Evolutionary conservation across 2,797 vertebrate genomes (phyloP).

Genomic region (Decapterus maruadsi): DNA sequence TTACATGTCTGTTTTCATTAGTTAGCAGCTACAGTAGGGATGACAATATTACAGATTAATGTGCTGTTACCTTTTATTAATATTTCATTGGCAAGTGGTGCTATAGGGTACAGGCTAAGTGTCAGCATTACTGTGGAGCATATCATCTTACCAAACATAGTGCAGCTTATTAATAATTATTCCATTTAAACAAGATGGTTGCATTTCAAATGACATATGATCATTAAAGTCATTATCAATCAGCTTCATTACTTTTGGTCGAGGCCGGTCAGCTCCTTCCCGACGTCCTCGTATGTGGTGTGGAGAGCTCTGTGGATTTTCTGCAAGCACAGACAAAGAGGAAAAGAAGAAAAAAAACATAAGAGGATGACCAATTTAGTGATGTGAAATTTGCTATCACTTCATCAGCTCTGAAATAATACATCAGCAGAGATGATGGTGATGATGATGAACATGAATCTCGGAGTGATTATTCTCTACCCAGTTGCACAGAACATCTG

Average conservation of each 20-base stretch:
- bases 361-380: conserved; percentile 11
- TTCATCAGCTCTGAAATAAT: conserved; percentile 37
- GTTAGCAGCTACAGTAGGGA: too few relatives aligned
- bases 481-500: conserved; percentile 28
- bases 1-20: too few relatives aligned
- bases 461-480: conserved; percentile 35
- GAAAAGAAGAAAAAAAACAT: neutral
- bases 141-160: neutral
- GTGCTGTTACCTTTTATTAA: too few relatives aligned
- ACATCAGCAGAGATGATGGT: conserved; percentile 17
- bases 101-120: too few relatives aligned
- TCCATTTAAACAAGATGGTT: neutral
- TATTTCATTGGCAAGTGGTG: too few relatives aligned
- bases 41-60: too few relatives aligned
- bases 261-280: conserved; percentile 78
- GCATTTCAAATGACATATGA: neutral
- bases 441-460: conserved; percentile 28
- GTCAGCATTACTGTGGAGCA: too few relatives aligned
- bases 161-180: neutral
- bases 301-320: conserved; percentile 95
- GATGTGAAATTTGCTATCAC: conserved; percentile 3
- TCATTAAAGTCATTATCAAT: neutral
- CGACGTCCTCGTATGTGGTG: conserved; percentile 81
- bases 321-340: conserved; percentile 74
- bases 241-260: conserved; percentile 86